Evolutionary conservation across 2,888 invertebrate species (phyloP), one percentile per base, ranked within the genome.

Genomic region (Nymphalis c-album): DNA sequence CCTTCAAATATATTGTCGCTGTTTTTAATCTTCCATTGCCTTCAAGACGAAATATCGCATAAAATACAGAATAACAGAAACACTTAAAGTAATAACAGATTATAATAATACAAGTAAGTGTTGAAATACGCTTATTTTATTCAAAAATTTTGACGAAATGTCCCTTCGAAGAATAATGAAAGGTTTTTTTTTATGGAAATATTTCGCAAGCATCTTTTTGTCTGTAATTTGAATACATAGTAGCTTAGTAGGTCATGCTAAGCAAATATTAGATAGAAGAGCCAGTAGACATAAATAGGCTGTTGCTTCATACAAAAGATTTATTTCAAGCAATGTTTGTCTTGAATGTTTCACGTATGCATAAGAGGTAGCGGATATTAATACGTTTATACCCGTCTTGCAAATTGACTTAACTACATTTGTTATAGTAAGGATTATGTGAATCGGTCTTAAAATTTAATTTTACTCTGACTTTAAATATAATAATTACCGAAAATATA

Each of bases 231-330:
- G 59, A 46, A 69, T 62, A 35, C 57, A 57, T 18, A 40, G 57
- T 62, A 65, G 68, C 46, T 69, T 67, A 69, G 67, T 71, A 69
- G 60, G 69, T 69, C 69, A 69, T 45, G 60, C 50, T 60, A 40
- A 61, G 64, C 64, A 65, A 66, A 62, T 70, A 66, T 68, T 57
- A 64, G 18, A 68, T 59, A 60, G 55, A 64, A 58, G 51, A 66
- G 48, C 35, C 64, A 51, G 45, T 58, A 61, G 53, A 66, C 69
- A 63, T 68, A 71, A 69, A 70, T 71, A 71, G 72, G 71, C 68
- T 71, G 73, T 68, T 70, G 69, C 63, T 70, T 67, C 66, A 67
- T 68, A 72, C 69, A 67, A 70, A 70, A 73, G 74, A 74, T 75
- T 74, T 74, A 74, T 73, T 62, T 51, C 57, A 55, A 60, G 67